A percentile compares a stretch with the other conserved stretches of the same genome.
Evolutionary conservation across 2,797 vertebrate genomes (phyloP).

Genomic region (Hydrocynus forskahlii): DNA sequence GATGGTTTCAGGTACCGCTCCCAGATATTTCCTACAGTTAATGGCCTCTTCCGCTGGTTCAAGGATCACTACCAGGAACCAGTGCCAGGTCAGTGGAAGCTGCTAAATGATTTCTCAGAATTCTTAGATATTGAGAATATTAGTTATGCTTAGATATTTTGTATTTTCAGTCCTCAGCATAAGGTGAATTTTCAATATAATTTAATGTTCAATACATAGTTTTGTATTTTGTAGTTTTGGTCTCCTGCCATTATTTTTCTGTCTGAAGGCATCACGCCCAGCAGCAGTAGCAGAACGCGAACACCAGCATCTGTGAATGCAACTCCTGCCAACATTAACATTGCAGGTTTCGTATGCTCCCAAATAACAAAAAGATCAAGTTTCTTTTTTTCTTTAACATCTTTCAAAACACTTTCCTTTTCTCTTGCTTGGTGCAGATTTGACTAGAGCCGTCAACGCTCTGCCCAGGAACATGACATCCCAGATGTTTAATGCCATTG

Average conservation of each 20-base stretch:
- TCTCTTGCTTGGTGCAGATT: constrained; percentile 74
- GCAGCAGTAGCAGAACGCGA: constrained; percentile 92
- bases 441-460: constrained; percentile 94
- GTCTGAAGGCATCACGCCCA: constrained; percentile 89
- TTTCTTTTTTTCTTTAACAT: neutral
- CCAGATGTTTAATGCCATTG: constrained; percentile 98
- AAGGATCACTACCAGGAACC: constrained; percentile 99
- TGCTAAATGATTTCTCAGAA: no score
- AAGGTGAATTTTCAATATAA: neutral
- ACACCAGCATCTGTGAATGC: constrained; percentile 95
- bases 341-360: constrained; percentile 83
- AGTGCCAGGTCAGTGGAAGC: constrained; percentile 84
- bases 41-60: constrained; percentile 98
- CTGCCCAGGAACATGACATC: constrained; percentile 98
- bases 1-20: constrained; percentile 97
- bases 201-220: neutral
- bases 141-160: no score
- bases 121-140: neutral
- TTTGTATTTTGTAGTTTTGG: neutral
- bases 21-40: constrained; percentile 94
- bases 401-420: neutral
- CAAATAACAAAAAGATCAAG: neutral
- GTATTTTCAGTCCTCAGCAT: neutral
- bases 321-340: constrained; percentile 97
- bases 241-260: neutral